These are phyloP conservation scores for Hyles lineata DNA, from an alignment of 2,888 invertebrate species.

Conservation along the genomic window DNA sequence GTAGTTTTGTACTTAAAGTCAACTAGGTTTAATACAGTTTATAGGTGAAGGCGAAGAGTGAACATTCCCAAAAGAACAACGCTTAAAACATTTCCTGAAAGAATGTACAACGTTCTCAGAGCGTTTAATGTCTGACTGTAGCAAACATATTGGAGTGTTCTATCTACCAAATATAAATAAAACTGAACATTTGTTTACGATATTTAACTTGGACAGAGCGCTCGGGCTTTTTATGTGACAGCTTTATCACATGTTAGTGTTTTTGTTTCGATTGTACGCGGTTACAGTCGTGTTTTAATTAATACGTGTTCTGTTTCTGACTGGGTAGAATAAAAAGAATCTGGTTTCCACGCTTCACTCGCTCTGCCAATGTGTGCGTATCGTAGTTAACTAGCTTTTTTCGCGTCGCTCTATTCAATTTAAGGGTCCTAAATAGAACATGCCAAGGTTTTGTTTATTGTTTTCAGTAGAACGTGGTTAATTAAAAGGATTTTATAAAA, in stretches of 20 bases:
- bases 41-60: background rate
- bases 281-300: conserved; percentile 38
- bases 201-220: conserved; percentile 40
- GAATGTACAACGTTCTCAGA: background rate
- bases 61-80: conserved; percentile 8
- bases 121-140: background rate
- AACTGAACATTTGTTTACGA: conserved; percentile 48
- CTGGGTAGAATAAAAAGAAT: background rate
- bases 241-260: conserved; percentile 48
- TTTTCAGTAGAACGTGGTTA: background rate
- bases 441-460: background rate
- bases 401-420: conserved; percentile 6
- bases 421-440: background rate
- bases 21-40: background rate
- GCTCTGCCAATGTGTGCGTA: conserved; percentile 2
- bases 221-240: conserved; percentile 50
- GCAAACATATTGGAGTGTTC: conserved; percentile 32
- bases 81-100: background rate
- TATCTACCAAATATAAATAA: conserved; percentile 43
- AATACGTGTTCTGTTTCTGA: conserved; percentile 4
- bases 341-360: background rate
- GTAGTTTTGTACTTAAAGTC: background rate
- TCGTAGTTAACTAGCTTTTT: conserved; percentile 1
- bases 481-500: background rate
- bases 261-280: conserved; percentile 34